Conservation (phyloP, 2,113 vertebrate genomes). For the Sturnira hondurensis region DNA sequence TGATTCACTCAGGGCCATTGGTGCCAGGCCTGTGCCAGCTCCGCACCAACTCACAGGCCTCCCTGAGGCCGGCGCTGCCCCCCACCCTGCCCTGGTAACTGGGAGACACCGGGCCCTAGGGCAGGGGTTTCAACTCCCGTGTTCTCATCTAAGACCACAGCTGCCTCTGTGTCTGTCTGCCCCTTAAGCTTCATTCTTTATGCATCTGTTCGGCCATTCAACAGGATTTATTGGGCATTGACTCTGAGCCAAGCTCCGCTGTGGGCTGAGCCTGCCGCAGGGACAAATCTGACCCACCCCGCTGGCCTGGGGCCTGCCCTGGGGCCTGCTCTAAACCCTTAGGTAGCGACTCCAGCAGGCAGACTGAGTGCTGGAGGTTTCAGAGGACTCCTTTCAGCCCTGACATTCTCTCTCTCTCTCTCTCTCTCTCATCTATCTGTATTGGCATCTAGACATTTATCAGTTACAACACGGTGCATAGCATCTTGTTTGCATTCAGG, state of each 20-base stretch:
- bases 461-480: too few species aligned
- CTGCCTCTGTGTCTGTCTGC: neutral
- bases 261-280: fast-evolving
- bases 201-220: neutral
- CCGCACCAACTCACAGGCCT: fast-evolving
- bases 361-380: too few species aligned
- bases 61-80: fast-evolving
- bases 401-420: neutral
- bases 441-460: neutral
- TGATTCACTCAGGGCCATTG: neutral
- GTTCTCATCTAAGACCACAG: neutral
- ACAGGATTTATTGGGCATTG: fast-evolving
- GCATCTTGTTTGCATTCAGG: too few species aligned
- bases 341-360: neutral
- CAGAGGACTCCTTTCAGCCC: neutral
- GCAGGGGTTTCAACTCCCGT: neutral
- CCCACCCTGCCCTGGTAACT: fast-evolving
- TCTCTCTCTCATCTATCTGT: neutral
- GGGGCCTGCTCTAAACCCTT: neutral
- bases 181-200: neutral
- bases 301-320: fast-evolving
- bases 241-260: neutral
- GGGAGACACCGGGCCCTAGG: neutral
- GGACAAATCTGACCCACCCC: too few species aligned
- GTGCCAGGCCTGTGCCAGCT: fast-evolving